Evolutionary conservation across 2,113 vertebrate species (phyloP).

Genomic region (Oryzias woworae): DNA sequence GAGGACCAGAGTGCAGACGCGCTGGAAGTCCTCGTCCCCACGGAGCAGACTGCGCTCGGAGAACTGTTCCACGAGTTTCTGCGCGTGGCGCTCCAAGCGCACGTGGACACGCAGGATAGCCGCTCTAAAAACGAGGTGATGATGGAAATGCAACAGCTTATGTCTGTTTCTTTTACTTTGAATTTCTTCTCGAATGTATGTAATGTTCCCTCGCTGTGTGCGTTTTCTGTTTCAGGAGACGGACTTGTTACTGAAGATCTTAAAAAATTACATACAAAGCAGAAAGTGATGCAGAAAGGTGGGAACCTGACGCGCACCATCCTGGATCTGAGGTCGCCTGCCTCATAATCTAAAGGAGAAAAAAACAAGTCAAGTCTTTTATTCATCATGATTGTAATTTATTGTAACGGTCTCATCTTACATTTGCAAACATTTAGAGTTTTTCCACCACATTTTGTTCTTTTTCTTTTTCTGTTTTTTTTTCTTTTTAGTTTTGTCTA

Average conservation of each 20-base stretch:
- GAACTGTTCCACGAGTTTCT: slow-evolving; percentile 81
- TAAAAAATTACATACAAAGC: slow-evolving; percentile 81
- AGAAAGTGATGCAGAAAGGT: slow-evolving; percentile 63
- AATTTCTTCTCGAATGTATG: neutral
- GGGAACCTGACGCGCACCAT: slow-evolving; percentile 21
- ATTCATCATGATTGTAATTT: slow-evolving; percentile 57
- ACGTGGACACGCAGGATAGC: slow-evolving; percentile 69
- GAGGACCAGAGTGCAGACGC: slow-evolving; percentile 48
- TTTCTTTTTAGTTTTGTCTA: slow-evolving; percentile 40
- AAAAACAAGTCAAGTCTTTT: slow-evolving; percentile 25
- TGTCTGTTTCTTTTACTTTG: neutral
- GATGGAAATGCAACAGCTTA: neutral
- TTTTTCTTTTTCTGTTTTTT: slow-evolving; percentile 30
- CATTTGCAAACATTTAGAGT: slow-evolving; percentile 30
- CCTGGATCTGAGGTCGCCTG: slow-evolving; percentile 28
- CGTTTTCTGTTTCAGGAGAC: slow-evolving; percentile 73
- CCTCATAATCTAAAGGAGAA: slow-evolving; percentile 29
- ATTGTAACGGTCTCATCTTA: slow-evolving; percentile 28
- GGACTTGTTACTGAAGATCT: slow-evolving; percentile 80
- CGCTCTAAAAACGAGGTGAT: slow-evolving; percentile 77
- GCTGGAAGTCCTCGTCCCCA: slow-evolving; percentile 47
- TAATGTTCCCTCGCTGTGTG: neutral
- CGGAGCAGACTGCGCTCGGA: slow-evolving; percentile 65
- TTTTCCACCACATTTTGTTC: slow-evolving; percentile 10
- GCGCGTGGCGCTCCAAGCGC: slow-evolving; percentile 75